Conservation (phyloP, 2,113 vertebrate genomes). For the Ploceus nigricollis region DNA sequence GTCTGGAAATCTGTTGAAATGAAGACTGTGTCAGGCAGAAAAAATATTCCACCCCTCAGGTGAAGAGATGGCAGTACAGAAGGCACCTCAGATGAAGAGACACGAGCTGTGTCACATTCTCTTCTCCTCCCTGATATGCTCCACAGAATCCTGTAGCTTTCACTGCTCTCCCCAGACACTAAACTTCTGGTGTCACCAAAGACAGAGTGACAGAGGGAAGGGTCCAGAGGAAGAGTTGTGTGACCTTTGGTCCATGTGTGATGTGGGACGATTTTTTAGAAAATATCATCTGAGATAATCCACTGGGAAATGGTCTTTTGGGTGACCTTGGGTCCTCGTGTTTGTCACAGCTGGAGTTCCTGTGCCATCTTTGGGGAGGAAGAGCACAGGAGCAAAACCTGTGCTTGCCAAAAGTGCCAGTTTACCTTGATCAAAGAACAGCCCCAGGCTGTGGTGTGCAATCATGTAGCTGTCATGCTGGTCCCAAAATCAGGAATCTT, state of each 20-base stretch:
- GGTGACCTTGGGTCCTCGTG: not conserved
- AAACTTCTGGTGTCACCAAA: not conserved
- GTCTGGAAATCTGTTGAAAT: conserved; percentile 33
- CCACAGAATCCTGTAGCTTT: not conserved
- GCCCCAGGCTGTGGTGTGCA: rapidly evolving
- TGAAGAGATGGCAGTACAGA: not conserved
- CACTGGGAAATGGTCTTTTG: not conserved
- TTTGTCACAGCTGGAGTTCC: not conserved
- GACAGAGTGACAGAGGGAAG: not conserved
- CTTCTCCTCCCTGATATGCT: not conserved
- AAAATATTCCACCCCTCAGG: conserved; percentile 33
- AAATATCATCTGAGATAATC: not conserved
- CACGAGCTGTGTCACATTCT: not conserved
- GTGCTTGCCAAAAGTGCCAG: not conserved
- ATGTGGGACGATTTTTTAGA: not conserved
- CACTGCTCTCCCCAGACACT: not conserved
- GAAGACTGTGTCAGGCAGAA: conserved; percentile 3
- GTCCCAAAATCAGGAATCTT: not conserved
- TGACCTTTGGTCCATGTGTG: not conserved
- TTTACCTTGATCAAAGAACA: not conserved
- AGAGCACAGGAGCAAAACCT: not conserved
- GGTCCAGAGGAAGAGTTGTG: not conserved
- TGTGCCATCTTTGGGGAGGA: not conserved
- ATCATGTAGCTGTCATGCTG: not conserved
- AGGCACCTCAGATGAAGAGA: not conserved